Conservation (phyloP, 2,113 vertebrate species). For the Tyrannus savana region DNA sequence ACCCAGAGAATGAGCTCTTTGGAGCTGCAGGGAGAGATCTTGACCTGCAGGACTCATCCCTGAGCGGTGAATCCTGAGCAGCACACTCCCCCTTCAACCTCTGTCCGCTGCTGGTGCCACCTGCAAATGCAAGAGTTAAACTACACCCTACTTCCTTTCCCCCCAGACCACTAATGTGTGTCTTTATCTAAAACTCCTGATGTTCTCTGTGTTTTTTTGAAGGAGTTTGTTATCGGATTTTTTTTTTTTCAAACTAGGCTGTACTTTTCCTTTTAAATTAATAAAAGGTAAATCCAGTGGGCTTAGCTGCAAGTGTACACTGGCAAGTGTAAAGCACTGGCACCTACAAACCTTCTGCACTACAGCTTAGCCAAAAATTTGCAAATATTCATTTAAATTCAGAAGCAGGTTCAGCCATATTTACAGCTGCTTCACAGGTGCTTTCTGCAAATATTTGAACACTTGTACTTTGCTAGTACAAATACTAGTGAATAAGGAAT, state of each 20-base stretch:
- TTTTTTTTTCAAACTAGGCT: neutral
- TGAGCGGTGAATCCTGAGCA: neutral
- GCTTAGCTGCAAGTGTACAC: neutral
- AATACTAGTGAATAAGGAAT: neutral
- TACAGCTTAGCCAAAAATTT: neutral
- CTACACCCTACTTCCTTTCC: neutral
- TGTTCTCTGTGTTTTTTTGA: neutral
- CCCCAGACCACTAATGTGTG: neutral
- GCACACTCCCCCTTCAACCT: neutral
- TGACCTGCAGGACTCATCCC: neutral
- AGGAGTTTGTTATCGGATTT: neutral
- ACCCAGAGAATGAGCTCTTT: neutral
- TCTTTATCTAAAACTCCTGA: neutral
- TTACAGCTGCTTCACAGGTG: neutral
- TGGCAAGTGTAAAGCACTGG: neutral
- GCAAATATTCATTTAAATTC: neutral
- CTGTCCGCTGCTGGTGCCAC: accelerated
- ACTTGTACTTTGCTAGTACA: neutral
- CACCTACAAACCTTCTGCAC: neutral
- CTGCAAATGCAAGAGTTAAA: neutral
- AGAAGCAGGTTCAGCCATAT: neutral
- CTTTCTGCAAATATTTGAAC: conserved; percentile 44
- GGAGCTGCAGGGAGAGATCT: neutral
- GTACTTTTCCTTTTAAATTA: neutral
- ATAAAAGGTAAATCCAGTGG: neutral